These are phyloP conservation scores for Eristalinus aeneus DNA, from an alignment of 2,888 invertebrate genomes.

Conservation along the genomic window DNA sequence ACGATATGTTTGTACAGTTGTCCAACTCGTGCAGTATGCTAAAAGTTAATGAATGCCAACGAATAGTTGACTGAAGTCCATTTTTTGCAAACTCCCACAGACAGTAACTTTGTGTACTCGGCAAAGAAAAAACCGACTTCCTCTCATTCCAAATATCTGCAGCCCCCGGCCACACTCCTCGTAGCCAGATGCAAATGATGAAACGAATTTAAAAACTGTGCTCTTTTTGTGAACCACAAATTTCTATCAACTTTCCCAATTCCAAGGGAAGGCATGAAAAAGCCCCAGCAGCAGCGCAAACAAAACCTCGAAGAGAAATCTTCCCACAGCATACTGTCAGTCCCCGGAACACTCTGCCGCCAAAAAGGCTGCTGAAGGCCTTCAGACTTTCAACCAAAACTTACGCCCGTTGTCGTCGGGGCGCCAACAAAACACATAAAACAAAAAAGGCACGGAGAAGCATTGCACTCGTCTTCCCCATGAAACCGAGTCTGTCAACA, in stretches of 20 bases:
- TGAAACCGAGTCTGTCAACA: slow-evolving; percentile 17
- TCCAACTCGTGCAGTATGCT: no score
- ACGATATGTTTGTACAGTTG: no score
- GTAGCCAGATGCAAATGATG: slow-evolving; percentile 10
- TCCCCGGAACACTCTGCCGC: background rate
- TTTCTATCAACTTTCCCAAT: slow-evolving; percentile 44
- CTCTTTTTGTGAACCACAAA: slow-evolving; percentile 20
- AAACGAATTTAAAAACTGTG: slow-evolving; percentile 36
- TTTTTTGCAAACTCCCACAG: background rate
- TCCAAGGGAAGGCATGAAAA: slow-evolving; percentile 20
- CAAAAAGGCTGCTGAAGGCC: background rate
- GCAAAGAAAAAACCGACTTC: background rate
- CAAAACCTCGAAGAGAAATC: background rate
- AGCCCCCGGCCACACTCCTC: background rate
- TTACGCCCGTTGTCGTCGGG: background rate
- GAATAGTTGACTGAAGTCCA: background rate
- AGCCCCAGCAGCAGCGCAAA: background rate
- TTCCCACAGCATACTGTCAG: slow-evolving; percentile 4
- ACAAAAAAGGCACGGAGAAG: background rate
- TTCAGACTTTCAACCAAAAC: background rate
- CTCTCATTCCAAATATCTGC: background rate
- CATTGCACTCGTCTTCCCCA: slow-evolving; percentile 19
- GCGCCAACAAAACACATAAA: background rate
- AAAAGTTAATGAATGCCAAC: no score
- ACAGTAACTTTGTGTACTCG: background rate